Evolutionary conservation across 2,113 vertebrate species (phyloP).

Genomic region (Hylia prasina): DNA sequence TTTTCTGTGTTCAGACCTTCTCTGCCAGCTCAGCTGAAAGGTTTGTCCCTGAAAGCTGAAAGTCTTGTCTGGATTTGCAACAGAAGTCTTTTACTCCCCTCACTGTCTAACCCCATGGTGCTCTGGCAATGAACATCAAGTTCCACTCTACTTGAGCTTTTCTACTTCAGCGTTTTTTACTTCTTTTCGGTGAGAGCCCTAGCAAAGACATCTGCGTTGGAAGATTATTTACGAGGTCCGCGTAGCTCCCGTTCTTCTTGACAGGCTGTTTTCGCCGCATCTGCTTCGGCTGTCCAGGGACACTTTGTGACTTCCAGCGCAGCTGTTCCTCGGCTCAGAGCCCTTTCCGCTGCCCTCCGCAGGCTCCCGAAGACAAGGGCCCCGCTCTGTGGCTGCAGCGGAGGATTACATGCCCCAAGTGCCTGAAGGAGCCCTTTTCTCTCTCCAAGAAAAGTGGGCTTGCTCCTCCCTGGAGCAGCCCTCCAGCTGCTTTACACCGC

Average conservation of each 20-base stretch:
- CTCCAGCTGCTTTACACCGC: not conserved
- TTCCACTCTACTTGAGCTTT: not conserved
- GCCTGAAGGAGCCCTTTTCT: not conserved
- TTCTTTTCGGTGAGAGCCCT: not conserved
- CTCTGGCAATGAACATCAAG: not conserved
- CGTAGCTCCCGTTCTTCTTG: not conserved
- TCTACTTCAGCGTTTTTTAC: not conserved
- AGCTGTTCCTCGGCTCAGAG: not conserved
- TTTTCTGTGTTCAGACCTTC: not conserved
- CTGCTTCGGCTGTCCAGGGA: not conserved
- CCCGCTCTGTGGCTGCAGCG: not conserved
- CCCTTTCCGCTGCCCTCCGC: not conserved
- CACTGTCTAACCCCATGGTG: not conserved
- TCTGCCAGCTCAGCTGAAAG: not conserved
- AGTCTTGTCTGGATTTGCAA: not conserved
- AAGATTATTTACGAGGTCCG: not conserved
- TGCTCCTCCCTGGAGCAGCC: not conserved
- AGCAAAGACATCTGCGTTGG: not conserved
- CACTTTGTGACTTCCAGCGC: not conserved
- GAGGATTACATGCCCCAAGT: not conserved
- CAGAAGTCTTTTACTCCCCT: not conserved
- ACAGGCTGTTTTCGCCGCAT: fast-evolving
- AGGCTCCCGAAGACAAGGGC: not conserved
- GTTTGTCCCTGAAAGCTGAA: not conserved
- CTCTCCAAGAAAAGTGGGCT: not conserved